Base-by-base conservation (phyloP, 2,797 vertebrate species). In the Macropus fuliginosus region DNA sequence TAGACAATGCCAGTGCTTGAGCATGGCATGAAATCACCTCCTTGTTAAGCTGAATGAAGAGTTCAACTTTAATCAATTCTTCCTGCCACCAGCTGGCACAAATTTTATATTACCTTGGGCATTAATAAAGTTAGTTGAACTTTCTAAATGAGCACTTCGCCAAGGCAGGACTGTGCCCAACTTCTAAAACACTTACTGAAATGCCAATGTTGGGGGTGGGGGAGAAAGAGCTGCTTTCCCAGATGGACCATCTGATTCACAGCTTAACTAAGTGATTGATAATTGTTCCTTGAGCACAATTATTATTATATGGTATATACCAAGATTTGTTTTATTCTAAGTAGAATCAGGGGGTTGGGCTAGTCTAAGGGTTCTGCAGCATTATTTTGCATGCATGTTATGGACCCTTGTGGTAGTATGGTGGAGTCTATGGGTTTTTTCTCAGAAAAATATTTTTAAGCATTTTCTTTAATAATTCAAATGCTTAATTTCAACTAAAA, bases 61-160 rank as follows among this genome's bases (percentile, higher is more conserved):
- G 13, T 90, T 94, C 93, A 95, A 55, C 28, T 97, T 97, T 95
- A 55, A 98, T 74, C 1, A 55, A 92, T 89, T 62, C 18, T 92
- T 57, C 56, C 96, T 94, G 90, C 74, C 90, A 91, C 87, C 93
- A 96, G 92, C 92, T 96, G 96, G 81, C 52, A 94, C n/a, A 92
- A 94, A 96, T 57, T 40, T 0, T 62, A 40, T 0, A 1, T 50
- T 96, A 56, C 56, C 97, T 96, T 93, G 93, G 62, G 92, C 95
- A 96, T 81, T 92, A 97, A 93, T 0, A 14, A 5, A 93, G 62
- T 95, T 40, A 56, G 56, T 1, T 8, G 46, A 94, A 3, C 10
- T 59, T 11, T 90, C 12, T 59, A 3, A 9, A 13, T 13, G 40
- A 52, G 52, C 29, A 12, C 52, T 66, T 40, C 31, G 92, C 28